Evolutionary conservation across 2,888 invertebrate species (phyloP), one percentile per base, ranked within the genome.

Genomic region (Orthosia cruda): DNA sequence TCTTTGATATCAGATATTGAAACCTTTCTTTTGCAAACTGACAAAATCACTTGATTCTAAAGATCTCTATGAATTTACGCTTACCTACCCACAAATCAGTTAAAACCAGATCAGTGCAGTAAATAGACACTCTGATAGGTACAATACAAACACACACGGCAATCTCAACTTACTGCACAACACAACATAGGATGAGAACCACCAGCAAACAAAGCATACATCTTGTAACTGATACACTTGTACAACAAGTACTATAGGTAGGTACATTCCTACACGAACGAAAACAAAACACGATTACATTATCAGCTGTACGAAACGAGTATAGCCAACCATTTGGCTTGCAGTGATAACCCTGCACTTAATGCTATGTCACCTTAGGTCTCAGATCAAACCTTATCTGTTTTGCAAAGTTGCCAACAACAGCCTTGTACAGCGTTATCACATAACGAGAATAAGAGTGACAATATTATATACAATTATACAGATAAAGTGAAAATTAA

Each of bases 261-360:
- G 55, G 65, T 65, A 80, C 52, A 68, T 72, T 73, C 61, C 61
- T 68, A 77, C 74, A 81, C 81, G 81, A 85, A 87, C 81, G 88
- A 90, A 91, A 92, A 91, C 88, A 91, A 88, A 89, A 83, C 32
- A 74, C 86, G 91, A 93, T 92, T 91, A 90, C 90, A 87, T 70
- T 94, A 94, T 94, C 93, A 76, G 76, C 65, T 71, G 71, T 52
- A 55, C 67, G 85, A 91, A 92, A 92, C 81, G 83, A 83, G 89
- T 89, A 90, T 91, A 88, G 91, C 90, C 92, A 88, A 90, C 93
- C 92, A 91, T 93, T 93, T 92, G 90, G 92, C 90, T 91, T 90
- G 88, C 90, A 86, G 68, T 77, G 96, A 96, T 96, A 96, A 95
- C 95, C 96, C 94, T 94, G 93, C 95, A 93, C 92, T 92, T 90